These are phyloP conservation scores for Orthonevra nobilis DNA, from an alignment of 2,888 invertebrate genomes.

Conservation along the genomic window DNA sequence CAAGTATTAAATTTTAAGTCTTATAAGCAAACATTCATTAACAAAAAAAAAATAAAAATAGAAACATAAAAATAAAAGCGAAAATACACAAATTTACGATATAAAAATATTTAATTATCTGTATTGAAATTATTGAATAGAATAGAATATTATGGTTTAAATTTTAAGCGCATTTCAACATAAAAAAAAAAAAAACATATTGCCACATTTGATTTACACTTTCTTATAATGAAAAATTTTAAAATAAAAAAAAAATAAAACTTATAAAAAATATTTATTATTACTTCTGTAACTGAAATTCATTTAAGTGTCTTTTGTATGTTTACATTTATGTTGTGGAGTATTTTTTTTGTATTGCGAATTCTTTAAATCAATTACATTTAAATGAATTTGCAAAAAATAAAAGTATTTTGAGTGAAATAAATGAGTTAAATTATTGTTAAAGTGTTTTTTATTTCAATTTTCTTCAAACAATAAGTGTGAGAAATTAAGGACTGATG, in stretches of 20 bases:
- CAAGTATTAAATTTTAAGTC: constrained; percentile 4
- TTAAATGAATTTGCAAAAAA: constrained; percentile 33
- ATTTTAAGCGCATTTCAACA: constrained; percentile 11
- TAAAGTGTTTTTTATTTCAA: neutral
- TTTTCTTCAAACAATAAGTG: too few relatives aligned
- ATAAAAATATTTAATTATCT: neutral
- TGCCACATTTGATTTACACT: constrained; percentile 27
- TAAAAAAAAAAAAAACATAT: constrained; percentile 7
- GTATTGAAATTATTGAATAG: neutral
- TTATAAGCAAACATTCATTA: constrained; percentile 4
- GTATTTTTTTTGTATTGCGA: constrained; percentile 43
- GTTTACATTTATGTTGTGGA: constrained; percentile 36
- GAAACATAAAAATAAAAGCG: neutral
- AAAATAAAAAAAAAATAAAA: neutral
- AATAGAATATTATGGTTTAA: neutral
- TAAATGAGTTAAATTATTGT: constrained; percentile 43
- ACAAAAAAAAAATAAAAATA: neutral
- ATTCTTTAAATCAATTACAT: constrained; percentile 34
- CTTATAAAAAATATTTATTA: constrained; percentile 1
- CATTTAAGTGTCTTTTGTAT: constrained; percentile 65
- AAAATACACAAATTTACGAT: constrained; percentile 24
- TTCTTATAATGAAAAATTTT: constrained; percentile 7
- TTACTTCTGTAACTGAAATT: constrained; percentile 45
- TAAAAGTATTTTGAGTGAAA: constrained; percentile 54
- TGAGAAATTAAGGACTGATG: too few relatives aligned